A percentile compares a stretch with the other conserved stretches of the same genome.
phyloP scores from a whole-genome alignment of 2,797 vertebrate genomes.

The Melanotaenia boesemani region DNA sequence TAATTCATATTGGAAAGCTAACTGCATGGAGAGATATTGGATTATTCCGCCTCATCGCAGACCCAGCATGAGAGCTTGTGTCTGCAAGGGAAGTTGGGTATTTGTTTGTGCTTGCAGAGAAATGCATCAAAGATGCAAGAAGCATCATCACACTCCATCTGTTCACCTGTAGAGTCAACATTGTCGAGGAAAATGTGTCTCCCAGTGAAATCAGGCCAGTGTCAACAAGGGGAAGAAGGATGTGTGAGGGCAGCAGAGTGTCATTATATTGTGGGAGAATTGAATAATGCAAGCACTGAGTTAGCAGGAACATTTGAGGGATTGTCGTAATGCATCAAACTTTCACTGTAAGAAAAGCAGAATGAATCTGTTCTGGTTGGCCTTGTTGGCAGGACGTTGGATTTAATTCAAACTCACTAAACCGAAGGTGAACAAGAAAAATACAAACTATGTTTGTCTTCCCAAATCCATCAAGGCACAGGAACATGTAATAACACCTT shows the following conservation, averaged over 20 bases:
- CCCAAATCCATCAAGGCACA: no score
- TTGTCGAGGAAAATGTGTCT: background rate
- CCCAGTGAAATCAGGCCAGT: background rate
- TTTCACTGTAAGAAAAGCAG: conserved; percentile 11
- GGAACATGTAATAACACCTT: no score
- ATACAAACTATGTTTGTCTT: background rate
- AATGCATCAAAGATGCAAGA: conserved; percentile 22
- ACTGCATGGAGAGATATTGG: conserved; percentile 48
- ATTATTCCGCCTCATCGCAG: conserved; percentile 54
- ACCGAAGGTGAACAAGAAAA: background rate
- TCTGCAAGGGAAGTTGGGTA: conserved; percentile 24
- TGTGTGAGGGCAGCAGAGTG: background rate
- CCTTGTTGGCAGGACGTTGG: conserved; percentile 14
- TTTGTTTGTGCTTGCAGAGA: background rate
- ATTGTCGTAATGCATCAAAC: background rate
- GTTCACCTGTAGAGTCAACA: conserved; percentile 33
- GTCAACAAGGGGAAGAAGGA: background rate
- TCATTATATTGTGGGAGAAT: background rate
- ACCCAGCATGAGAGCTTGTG: conserved; percentile 5
- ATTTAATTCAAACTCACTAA: background rate
- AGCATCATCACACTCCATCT: conserved; percentile 13
- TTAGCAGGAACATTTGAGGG: background rate
- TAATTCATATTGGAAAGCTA: conserved; percentile 56
- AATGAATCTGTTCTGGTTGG: conserved; percentile 15
- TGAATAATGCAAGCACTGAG: background rate